phyloP scores from a whole-genome alignment of 2,888 invertebrate species.

The Adela reaumurella region DNA sequence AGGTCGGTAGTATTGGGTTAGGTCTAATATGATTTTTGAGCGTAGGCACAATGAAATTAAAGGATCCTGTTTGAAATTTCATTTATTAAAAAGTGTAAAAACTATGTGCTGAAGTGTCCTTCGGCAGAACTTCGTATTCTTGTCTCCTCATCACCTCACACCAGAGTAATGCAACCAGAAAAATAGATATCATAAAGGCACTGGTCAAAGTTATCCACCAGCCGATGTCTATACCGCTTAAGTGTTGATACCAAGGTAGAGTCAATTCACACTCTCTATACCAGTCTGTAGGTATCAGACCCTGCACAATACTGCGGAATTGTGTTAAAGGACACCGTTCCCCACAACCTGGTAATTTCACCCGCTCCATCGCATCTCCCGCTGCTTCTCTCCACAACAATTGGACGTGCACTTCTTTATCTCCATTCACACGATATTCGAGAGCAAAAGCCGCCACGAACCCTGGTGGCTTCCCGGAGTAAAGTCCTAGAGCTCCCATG shows the following conservation, averaged over 20 bases:
- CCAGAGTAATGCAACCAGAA: background rate
- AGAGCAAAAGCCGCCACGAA: background rate
- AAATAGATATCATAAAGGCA: background rate
- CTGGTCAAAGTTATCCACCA: background rate
- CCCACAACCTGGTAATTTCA: background rate
- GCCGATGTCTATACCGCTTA: background rate
- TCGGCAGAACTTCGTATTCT: background rate
- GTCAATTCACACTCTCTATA: background rate
- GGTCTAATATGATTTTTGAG: too few relatives aligned
- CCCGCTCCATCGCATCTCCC: background rate
- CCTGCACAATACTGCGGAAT: background rate
- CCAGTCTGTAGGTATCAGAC: background rate
- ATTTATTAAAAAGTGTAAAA: too few relatives aligned
- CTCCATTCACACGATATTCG: background rate
- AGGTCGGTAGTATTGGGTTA: too few relatives aligned
- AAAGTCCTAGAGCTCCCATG: background rate
- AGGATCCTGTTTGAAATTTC: too few relatives aligned
- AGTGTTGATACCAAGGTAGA: background rate
- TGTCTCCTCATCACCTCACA: background rate
- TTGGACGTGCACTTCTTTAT: background rate
- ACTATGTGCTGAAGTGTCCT: too few relatives aligned
- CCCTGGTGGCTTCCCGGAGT: background rate
- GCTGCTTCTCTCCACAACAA: background rate
- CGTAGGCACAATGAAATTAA: too few relatives aligned
- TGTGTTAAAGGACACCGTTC: background rate